Conservation (phyloP, 2,797 vertebrate genomes). For the Anisognathus igniventris region DNA sequence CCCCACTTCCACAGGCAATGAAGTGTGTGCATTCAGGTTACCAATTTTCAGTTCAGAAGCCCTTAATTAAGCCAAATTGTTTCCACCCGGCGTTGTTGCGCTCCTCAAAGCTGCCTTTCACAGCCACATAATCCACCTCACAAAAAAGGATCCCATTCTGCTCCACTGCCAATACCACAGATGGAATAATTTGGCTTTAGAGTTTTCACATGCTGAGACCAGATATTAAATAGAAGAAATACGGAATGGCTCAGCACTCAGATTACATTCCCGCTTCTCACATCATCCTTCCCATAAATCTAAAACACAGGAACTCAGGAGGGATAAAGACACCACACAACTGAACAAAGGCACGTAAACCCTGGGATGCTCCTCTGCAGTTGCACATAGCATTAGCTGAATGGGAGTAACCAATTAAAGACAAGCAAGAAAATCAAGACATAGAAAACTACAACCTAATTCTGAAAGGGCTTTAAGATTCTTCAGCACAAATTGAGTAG, state of each 20-base stretch:
- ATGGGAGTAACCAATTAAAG: background rate
- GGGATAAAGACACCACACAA: slow-evolving; percentile 7
- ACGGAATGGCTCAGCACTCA: background rate
- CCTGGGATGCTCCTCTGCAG: background rate
- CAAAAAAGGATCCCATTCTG: background rate
- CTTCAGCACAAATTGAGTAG: background rate
- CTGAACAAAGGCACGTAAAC: background rate
- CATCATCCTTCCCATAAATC: slow-evolving; percentile 65
- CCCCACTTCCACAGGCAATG: background rate
- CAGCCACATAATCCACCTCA: slow-evolving; percentile 3
- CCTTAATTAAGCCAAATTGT: slow-evolving; percentile 32
- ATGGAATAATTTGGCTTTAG: slow-evolving; percentile 47
- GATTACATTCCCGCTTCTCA: slow-evolving; percentile 62
- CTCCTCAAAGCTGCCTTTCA: slow-evolving; percentile 57
- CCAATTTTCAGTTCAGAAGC: slow-evolving; percentile 4
- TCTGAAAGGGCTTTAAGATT: background rate
- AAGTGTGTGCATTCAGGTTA: background rate
- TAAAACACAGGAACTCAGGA: slow-evolving; percentile 59
- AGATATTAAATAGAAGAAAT: slow-evolving; percentile 61
- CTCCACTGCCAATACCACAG: slow-evolving; percentile 26
- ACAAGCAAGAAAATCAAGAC: background rate
- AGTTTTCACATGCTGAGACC: slow-evolving; percentile 62
- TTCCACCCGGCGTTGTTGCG: background rate
- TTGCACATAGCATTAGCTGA: background rate
- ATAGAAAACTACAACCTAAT: background rate